These are phyloP conservation scores for Hippocampus mohnikei DNA, from an alignment of 2,113 vertebrate genomes.

Conservation along the genomic window DNA sequence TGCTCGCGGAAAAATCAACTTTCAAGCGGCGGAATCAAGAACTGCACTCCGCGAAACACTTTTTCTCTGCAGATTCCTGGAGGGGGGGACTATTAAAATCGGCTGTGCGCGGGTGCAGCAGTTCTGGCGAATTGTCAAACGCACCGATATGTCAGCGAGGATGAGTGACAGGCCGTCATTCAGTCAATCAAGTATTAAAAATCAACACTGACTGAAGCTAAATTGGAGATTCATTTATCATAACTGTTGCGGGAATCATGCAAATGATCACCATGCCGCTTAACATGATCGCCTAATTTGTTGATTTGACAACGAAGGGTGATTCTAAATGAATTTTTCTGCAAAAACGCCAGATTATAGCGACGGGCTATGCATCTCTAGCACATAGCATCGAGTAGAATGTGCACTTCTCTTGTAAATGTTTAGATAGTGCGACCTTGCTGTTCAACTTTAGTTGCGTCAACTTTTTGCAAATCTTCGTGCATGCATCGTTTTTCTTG, in stretches of 20 bases:
- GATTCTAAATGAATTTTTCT: too few species aligned
- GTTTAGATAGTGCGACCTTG: not conserved
- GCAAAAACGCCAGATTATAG: too few species aligned
- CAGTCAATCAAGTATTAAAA: not conserved
- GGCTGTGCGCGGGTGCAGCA: not conserved
- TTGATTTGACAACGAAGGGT: too few species aligned
- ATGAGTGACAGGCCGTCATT: not conserved
- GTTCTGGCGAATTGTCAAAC: not conserved
- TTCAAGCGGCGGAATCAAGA: too few species aligned
- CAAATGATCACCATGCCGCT: not conserved
- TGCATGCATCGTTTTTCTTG: conserved; percentile 1
- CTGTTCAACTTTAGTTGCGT: not conserved
- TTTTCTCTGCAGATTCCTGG: too few species aligned
- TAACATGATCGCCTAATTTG: too few species aligned
- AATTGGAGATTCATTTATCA: not conserved
- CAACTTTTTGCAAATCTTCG: not conserved
- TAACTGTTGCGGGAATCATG: not conserved
- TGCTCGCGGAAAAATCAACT: too few species aligned
- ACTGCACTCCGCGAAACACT: too few species aligned
- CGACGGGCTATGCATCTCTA: not conserved
- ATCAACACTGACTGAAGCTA: not conserved
- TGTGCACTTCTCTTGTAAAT: not conserved
- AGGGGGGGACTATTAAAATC: too few species aligned
- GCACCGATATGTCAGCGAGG: not conserved
- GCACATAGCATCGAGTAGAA: too few species aligned